Conservation (phyloP, 2,888 invertebrate genomes). For the Hypena proboscidalis region DNA sequence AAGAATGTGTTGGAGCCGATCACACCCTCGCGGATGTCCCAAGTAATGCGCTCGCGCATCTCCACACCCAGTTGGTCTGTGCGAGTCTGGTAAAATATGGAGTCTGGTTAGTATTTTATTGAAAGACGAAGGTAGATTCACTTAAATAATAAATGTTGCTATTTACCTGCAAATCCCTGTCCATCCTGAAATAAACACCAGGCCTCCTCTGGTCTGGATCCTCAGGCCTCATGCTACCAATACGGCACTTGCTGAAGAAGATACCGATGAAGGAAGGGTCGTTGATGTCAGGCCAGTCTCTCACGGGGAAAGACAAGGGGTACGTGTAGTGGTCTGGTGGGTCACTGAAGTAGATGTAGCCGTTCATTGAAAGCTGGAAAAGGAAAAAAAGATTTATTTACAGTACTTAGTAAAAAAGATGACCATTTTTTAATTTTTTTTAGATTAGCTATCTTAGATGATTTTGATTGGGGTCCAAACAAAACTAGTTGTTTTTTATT, state of each 20-base stretch:
- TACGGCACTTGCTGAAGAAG: conserved; percentile 95
- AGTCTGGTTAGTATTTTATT: not conserved
- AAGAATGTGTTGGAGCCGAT: conserved; percentile 96
- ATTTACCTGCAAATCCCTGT: conserved; percentile 77
- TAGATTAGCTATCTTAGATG: no score
- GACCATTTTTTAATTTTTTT: no score
- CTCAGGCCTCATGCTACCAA: conserved; percentile 89
- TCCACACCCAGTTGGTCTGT: conserved; percentile 94
- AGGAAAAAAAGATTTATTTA: conserved; percentile 16
- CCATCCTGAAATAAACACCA: conserved; percentile 92
- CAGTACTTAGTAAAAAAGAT: no score
- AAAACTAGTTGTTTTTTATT: no score
- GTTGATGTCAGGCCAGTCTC: conserved; percentile 93
- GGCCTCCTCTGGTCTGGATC: conserved; percentile 91
- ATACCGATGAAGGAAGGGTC: conserved; percentile 98
- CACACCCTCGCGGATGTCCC: conserved; percentile 96
- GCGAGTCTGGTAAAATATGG: conserved; percentile 75
- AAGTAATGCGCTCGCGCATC: conserved; percentile 92
- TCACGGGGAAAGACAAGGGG: conserved; percentile 93
- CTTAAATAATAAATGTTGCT: not conserved
- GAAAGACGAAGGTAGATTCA: not conserved
- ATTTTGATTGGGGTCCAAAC: not conserved
- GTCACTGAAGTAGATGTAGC: conserved; percentile 95
- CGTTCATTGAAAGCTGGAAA: conserved; percentile 91
- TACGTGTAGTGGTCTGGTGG: conserved; percentile 94